Conservation (phyloP, 2,888 invertebrate species). For the Fissipunctia ypsillon region DNA sequence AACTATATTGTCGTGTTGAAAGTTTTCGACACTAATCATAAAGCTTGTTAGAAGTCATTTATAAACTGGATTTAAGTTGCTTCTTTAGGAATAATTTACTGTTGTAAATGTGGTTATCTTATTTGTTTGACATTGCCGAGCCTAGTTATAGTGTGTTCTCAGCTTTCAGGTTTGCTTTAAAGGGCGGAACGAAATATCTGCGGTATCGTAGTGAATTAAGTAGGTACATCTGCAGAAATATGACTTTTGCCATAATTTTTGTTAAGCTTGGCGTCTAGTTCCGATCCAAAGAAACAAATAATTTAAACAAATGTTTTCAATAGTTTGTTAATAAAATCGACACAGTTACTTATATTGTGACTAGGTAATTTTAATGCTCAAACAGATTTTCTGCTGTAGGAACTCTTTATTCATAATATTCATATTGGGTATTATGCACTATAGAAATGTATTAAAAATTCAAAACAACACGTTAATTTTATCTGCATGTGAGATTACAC, state of each 20-base stretch:
- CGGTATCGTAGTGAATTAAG: constrained; percentile 12
- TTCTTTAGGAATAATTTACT: constrained; percentile 56
- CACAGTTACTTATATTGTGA: background rate
- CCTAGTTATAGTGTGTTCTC: constrained; percentile 30
- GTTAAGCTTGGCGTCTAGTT: constrained; percentile 21
- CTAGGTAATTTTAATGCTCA: background rate
- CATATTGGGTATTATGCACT: constrained; percentile 22
- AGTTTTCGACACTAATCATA: constrained; percentile 61
- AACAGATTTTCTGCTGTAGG: constrained; percentile 4
- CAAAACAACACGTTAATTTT: constrained; percentile 64
- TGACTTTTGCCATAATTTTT: constrained; percentile 31
- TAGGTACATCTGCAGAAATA: constrained; percentile 20
- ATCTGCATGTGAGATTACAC: constrained; percentile 67
- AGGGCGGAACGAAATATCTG: constrained; percentile 37
- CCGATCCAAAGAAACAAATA: no score
- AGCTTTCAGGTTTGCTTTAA: constrained; percentile 26
- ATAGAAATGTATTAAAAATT: constrained; percentile 69
- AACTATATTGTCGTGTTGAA: constrained; percentile 60
- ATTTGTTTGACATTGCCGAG: constrained; percentile 43
- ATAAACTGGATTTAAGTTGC: constrained; percentile 59
- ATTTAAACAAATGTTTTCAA: no score
- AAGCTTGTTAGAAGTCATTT: constrained; percentile 57
- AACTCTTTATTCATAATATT: constrained; percentile 26
- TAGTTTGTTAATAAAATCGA: background rate
- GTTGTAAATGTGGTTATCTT: constrained; percentile 47